Base-by-base conservation (phyloP, 1,140 invertebrate genomes). In the Wasmannia auropunctata region DNA sequence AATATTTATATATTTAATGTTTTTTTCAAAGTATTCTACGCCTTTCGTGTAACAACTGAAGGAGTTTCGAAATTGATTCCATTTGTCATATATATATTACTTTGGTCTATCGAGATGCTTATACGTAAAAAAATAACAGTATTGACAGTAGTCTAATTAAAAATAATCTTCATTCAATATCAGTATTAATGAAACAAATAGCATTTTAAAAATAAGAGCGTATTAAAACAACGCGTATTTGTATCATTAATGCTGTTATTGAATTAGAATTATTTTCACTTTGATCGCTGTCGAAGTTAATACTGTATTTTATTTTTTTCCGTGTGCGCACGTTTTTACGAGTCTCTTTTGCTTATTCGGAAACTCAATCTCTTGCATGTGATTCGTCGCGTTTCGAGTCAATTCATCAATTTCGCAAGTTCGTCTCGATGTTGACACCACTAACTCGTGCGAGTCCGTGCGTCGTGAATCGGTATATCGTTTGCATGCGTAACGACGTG, bases 331-430 rank as follows among this genome's bases (percentile, higher is more conserved):
- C 46, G 11, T 49, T 51, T 79, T 31, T 46, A 10, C 1, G 14
- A 43, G 4, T 10, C 1, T 3, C n/a, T 16, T 25, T 49, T 10
- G n/a, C 2, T 6, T 11, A 67, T 67, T 49, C 8, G 58, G 5
- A 43, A 63, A 31, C 14, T 67, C n/a, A 37, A 67, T 51, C 10
- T 76, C 22, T 37, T 11, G 2, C 11, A 60, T 19, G 22, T 14
- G 19, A 46, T 77, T 31, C 22, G 22, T 75, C 22, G 19, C 19
- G 40, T 65, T 37, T 51, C 22, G 19, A 16, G 22, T n/a, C n/a
- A n/a, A n/a, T n/a, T n/a, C n/a, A n/a, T n/a, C n/a, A n/a, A n/a
- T 28, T 80, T 28, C 22, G 10, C 76, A 74, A 75, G 19, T 34
- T 54, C 16, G 3, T 22, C n/a, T n/a, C 5, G 49, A 72, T 56